Evolutionary conservation across 1,140 invertebrate genomes (phyloP).

Genomic region (Diuraphis noxia): DNA sequence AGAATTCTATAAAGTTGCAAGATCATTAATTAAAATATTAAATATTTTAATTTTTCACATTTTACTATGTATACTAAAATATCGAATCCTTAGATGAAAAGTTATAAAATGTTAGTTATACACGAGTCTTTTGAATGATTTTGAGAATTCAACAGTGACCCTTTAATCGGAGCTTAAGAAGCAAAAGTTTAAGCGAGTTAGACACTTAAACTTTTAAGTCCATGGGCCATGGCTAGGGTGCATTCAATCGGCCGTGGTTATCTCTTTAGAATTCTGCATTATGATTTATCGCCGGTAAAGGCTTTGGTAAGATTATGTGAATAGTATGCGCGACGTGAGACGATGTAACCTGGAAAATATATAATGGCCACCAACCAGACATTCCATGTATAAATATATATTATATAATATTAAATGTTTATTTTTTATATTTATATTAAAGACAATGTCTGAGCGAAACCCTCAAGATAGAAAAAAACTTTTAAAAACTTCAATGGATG

Average conservation of each 20-base stretch:
- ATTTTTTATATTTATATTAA: slow-evolving; percentile 32
- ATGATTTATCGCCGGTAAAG: slow-evolving; percentile 49
- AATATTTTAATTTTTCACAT: not conserved
- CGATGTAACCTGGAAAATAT: slow-evolving; percentile 9
- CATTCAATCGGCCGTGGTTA: slow-evolving; percentile 41
- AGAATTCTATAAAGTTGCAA: not conserved
- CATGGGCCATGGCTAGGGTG: not conserved
- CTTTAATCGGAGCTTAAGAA: slow-evolving; percentile 38
- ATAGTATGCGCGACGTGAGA: not conserved
- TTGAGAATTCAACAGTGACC: not conserved
- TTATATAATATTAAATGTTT: slow-evolving; percentile 17
- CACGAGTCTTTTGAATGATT: slow-evolving; percentile 18
- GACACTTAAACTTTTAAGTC: slow-evolving; percentile 50
- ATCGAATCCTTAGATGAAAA: not conserved
- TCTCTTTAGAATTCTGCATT: slow-evolving; percentile 9
- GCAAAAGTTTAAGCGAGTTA: slow-evolving; percentile 41
- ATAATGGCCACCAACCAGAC: slow-evolving; percentile 31
- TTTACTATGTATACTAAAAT: not conserved
- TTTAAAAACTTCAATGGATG: slow-evolving; percentile 42
- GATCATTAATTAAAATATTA: not conserved
- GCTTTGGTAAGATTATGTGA: slow-evolving; percentile 50
- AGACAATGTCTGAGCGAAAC: slow-evolving; percentile 39
- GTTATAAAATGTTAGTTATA: not conserved
- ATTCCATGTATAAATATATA: not conserved
- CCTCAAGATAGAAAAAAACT: slow-evolving; percentile 12